phyloP scores from a whole-genome alignment of 2,797 vertebrate species.

The Hydrophis major region DNA sequence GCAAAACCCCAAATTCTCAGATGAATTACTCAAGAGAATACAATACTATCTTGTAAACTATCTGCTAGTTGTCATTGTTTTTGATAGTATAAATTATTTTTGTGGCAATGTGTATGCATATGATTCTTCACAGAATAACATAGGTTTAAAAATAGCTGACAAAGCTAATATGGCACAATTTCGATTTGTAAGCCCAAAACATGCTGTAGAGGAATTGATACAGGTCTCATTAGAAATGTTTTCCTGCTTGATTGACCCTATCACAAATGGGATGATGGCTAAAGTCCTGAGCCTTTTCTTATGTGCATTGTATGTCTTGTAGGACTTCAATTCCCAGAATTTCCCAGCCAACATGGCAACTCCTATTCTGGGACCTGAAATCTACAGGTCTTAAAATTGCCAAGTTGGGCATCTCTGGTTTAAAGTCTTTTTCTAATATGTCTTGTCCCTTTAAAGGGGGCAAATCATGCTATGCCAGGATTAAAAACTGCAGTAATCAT shows the following conservation, averaged over 20 bases:
- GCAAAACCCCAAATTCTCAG: slow-evolving; percentile 28
- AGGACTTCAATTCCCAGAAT: background rate
- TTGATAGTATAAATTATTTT: slow-evolving; percentile 13
- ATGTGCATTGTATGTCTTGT: background rate
- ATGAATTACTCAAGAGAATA: slow-evolving; percentile 30
- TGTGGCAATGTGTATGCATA: background rate
- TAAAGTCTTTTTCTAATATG: background rate
- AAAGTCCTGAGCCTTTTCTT: background rate
- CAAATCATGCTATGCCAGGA: background rate
- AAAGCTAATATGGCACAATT: background rate
- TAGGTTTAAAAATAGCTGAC: background rate
- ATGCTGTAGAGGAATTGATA: background rate
- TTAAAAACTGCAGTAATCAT: background rate
- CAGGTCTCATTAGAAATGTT: background rate
- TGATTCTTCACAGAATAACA: background rate
- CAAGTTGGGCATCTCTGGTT: background rate
- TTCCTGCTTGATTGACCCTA: background rate
- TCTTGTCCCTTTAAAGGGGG: background rate
- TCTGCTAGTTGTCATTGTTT: background rate
- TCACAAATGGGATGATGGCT: background rate
- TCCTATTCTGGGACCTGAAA: background rate
- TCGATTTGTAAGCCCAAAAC: background rate
- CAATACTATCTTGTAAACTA: slow-evolving; percentile 2
- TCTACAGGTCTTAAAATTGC: background rate
- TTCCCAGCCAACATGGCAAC: background rate